These are phyloP conservation scores for Biston betularia DNA, from an alignment of 2,888 invertebrate genomes.

Conservation along the genomic window DNA sequence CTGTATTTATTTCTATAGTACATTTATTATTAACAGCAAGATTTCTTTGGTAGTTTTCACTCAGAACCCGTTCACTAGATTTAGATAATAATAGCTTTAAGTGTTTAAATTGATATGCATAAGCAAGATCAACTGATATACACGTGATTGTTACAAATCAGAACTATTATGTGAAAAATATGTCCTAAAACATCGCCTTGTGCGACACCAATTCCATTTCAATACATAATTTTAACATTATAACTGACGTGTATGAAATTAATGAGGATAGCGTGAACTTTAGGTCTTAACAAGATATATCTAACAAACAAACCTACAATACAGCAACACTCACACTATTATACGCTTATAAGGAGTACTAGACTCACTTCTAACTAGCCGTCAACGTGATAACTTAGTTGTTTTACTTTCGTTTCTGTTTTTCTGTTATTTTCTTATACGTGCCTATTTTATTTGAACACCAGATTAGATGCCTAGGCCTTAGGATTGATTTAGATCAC, in stretches of 20 bases:
- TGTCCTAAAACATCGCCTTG: constrained; percentile 63
- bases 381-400: constrained; percentile 83
- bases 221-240: constrained; percentile 38
- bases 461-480: constrained; percentile 85
- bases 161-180: constrained; percentile 51
- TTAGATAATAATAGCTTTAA: constrained; percentile 80
- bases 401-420: constrained; percentile 71
- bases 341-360: constrained; percentile 81
- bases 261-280: constrained; percentile 50
- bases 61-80: constrained; percentile 64
- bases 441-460: constrained; percentile 83
- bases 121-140: constrained; percentile 59
- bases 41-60: constrained; percentile 46
- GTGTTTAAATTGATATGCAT: constrained; percentile 77
- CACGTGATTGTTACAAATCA: constrained; percentile 56
- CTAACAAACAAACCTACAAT: constrained; percentile 56
- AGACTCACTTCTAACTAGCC: constrained; percentile 81
- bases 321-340: constrained; percentile 75
- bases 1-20: neutral
- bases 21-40: neutral
- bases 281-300: constrained; percentile 52
- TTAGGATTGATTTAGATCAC: constrained; percentile 84
- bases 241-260: constrained; percentile 51
- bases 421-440: constrained; percentile 71
- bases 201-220: constrained; percentile 59